Evolutionary conservation across 2,888 invertebrate genomes (phyloP).

Genomic region (Phragmatobia fuliginosa): DNA sequence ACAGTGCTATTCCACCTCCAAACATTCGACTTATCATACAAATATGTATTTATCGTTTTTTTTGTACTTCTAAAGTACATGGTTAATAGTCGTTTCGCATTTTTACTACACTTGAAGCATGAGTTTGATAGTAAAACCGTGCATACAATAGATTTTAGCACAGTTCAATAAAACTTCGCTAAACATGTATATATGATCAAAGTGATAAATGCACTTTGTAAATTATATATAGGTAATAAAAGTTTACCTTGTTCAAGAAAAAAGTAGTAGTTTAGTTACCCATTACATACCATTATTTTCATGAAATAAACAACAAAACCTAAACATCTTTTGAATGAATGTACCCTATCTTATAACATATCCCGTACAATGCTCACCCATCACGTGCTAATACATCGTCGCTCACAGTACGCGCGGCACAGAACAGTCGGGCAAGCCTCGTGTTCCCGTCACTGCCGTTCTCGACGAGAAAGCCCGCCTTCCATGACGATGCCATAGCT

Average conservation of each 20-base stretch:
- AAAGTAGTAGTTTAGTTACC: background rate
- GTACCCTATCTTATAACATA: background rate
- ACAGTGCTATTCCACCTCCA: too few species aligned
- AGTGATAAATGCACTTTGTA: too few species aligned
- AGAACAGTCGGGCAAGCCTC: slow-evolving; percentile 91
- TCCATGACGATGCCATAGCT: slow-evolving; percentile 84
- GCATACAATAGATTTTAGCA: background rate
- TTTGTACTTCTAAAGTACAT: background rate
- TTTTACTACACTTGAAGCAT: background rate
- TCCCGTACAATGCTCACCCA: background rate
- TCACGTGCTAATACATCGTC: slow-evolving; percentile 38
- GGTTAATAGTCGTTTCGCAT: background rate
- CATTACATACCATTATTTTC: background rate
- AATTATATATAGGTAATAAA: background rate
- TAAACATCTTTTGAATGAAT: background rate
- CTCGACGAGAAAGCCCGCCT: slow-evolving; percentile 82
- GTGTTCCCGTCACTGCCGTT: slow-evolving; percentile 91
- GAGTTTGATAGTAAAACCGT: background rate
- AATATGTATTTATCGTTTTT: background rate
- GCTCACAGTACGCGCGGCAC: slow-evolving; percentile 84
- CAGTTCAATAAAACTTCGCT: background rate
- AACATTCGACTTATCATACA: background rate
- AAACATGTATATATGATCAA: too few species aligned
- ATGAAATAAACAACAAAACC: background rate
- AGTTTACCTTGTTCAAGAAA: background rate